Conservation (phyloP, 2,888 invertebrate species). For the Calliopum simillimum region DNA sequence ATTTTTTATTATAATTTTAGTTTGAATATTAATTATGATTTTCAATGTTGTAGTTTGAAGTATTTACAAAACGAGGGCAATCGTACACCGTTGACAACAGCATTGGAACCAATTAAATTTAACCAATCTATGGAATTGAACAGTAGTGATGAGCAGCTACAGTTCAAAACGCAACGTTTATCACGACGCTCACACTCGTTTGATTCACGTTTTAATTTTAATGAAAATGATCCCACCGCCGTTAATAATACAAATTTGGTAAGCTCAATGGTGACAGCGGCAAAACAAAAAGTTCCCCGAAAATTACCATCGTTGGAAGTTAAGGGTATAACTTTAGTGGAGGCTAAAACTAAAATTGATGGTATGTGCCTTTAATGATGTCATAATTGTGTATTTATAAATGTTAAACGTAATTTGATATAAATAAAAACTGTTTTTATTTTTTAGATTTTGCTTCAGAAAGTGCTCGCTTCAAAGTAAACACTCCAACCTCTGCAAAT, state of each 20-base stretch:
- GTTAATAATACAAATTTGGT: constrained; percentile 20
- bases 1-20: constrained; percentile 10
- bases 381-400: too few relatives aligned
- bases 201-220: constrained; percentile 46
- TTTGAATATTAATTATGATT: constrained; percentile 41
- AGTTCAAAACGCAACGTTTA: constrained; percentile 15
- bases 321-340: constrained; percentile 37
- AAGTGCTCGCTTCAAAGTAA: not conserved
- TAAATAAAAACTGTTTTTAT: not conserved
- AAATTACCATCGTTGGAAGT: constrained; percentile 49
- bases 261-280: constrained; percentile 14
- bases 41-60: constrained; percentile 70
- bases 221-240: constrained; percentile 32
- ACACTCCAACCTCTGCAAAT: not conserved
- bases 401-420: too few relatives aligned
- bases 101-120: constrained; percentile 59
- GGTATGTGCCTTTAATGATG: too few relatives aligned
- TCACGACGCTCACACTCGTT: constrained; percentile 49
- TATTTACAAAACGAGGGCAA: constrained; percentile 71
- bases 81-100: constrained; percentile 65
- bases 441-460: not conserved
- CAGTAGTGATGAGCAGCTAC: constrained; percentile 7
- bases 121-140: constrained; percentile 27
- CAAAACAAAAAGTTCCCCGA: constrained; percentile 42
- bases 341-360: not conserved